These are phyloP conservation scores for Dendronephthya gigantea DNA, from an alignment of 64 coral and sea anemone species.

Conservation along the genomic window DNA sequence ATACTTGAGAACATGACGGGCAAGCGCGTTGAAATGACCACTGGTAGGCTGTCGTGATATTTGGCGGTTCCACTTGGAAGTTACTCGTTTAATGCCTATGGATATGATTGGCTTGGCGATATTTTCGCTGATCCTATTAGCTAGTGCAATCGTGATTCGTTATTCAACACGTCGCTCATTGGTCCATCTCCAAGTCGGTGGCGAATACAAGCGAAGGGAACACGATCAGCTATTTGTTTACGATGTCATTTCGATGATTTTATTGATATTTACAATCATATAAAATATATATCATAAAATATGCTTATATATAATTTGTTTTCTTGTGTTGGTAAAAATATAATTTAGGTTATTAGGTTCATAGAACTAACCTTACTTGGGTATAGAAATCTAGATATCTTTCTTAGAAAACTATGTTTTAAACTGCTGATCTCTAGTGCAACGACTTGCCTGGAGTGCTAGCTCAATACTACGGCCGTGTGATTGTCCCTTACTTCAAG, in stretches of 20 bases:
- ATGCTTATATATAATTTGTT: background rate
- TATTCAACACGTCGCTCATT: too few species aligned
- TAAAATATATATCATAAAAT: background rate
- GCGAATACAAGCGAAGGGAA: too few species aligned
- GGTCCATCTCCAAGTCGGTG: too few species aligned
- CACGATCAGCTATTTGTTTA: background rate
- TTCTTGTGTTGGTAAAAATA: background rate
- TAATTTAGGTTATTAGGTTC: background rate
- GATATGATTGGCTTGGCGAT: too few species aligned
- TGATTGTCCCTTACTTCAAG: slow-evolving; percentile 68
- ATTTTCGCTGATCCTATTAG: too few species aligned
- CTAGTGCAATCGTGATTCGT: too few species aligned
- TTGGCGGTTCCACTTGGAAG: too few species aligned
- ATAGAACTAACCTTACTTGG: background rate
- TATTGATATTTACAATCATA: background rate
- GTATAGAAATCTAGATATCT: background rate
- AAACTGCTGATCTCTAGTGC: too few species aligned
- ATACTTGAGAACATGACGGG: too few species aligned
- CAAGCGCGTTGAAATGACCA: too few species aligned
- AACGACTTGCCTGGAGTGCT: background rate
- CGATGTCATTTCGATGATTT: background rate
- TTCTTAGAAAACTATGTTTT: background rate
- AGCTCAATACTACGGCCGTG: slow-evolving; percentile 58
- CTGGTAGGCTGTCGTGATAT: too few species aligned
- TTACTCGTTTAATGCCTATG: too few species aligned